phyloP scores from a whole-genome alignment of 1,140 invertebrate genomes.

The Colletes latitarsis region DNA sequence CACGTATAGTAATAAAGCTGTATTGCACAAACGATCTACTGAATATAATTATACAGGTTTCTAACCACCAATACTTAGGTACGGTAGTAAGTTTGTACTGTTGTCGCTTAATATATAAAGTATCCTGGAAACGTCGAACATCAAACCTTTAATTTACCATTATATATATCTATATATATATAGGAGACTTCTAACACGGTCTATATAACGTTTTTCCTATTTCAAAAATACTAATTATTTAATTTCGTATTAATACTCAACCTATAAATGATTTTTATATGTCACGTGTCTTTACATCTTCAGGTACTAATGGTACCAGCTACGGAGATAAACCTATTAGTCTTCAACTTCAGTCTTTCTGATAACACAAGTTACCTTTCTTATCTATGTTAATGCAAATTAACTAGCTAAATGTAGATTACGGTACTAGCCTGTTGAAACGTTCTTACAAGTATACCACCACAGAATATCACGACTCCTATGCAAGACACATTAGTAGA shows the following conservation, averaged over 20 bases:
- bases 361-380: not conserved
- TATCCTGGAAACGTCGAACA: not conserved
- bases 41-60: constrained; percentile 33
- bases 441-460: not conserved
- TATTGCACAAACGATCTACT: not conserved
- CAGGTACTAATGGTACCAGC: not conserved
- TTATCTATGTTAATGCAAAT: not conserved
- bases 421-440: not conserved
- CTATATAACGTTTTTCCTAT: not conserved
- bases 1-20: not conserved
- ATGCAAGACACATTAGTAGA: not conserved
- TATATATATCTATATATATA: no score
- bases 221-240: not conserved
- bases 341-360: not conserved
- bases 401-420: not conserved
- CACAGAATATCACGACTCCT: not conserved
- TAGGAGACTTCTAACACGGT: no score
- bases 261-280: not conserved
- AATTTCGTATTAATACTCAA: not conserved
- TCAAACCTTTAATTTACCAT: constrained; percentile 7
- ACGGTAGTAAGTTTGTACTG: constrained; percentile 13
- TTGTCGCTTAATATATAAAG: not conserved
- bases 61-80: not conserved
- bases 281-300: not conserved
- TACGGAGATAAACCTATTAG: not conserved